Base-by-base conservation (phyloP, 2,888 invertebrate species). In the Halictus quadricinctus region DNA sequence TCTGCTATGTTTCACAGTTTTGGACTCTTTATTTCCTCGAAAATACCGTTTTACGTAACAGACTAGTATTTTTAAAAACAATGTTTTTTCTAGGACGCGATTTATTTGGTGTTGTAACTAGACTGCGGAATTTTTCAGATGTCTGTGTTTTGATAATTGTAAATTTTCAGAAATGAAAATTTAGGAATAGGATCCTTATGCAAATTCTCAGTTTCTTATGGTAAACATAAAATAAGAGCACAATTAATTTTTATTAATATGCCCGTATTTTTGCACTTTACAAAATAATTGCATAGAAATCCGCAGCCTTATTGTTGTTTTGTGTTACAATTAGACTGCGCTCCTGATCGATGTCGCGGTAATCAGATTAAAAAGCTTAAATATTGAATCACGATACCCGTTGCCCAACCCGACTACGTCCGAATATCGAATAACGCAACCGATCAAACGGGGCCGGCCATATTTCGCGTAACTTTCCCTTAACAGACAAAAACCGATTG, bases 381-480 rank as follows among this genome's bases (percentile, higher is more conserved):
- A n/a, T 70, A 70, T 70, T 70, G 43, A n/a, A 70, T 70, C 70
- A 70, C 70, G 70, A 21, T 41, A 21, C 48, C 18, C 58, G 12
- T 70, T 41, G 25, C 29, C 29, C 64, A 41, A 8, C n/a, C 29
- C 15, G 29, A 8, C 64, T 66, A 66, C 50, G 43, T 72, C 46
- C 46, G 46, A 41, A 41, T 75, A 79, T 76, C 83, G 41, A 21
- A 13, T 69, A 36, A 41, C 50, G 25, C n/a, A 36, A n/a, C 58
- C 46, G 48, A 29, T 48, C 54, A 5, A 72, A 21, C 29, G 25
- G 48, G 18, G 18, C n/a, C 15, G 36, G 29, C 50, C 18, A 54
- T 50, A 84, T 77, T 60, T 73, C 43, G 58, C 50, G 70, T 72
- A 75, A 83, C 78, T 79, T 66, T 43, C 75, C 25, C 43, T 83